Evolutionary conservation across 2,113 vertebrate genomes (phyloP), one percentile per base, ranked within the genome.

Genomic region (Beaufortia kweichowensis): DNA sequence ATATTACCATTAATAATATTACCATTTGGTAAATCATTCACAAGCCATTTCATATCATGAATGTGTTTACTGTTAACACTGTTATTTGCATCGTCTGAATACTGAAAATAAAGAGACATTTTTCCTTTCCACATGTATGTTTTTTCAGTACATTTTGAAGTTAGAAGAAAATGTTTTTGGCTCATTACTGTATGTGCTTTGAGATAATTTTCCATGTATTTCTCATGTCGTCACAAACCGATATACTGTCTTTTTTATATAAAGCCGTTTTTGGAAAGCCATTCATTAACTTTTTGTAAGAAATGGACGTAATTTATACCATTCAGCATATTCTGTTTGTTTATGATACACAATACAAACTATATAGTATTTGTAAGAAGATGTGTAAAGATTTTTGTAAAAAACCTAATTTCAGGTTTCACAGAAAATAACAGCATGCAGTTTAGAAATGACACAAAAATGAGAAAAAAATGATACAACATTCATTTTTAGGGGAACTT

Each of bases 1-100:
- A 59, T 71, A 41, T 71, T 71, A 56, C 41, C 33, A 71, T 50
- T 12, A n/a, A n/a, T n/a, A n/a, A n/a, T n/a, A n/a, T n/a, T n/a
- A 56, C 41, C 33, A 71, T 50, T 12, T 41, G 9, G 10, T 53
- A 71, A 19, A 10, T 59, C 15, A 55, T 59, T 24, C 69, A 71
- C 69, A 59, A 41, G 23, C 69, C 53, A 71, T 71, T 59, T 59
- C 33, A 39, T 71, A 71, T 71, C 31, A 71, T 28, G 15, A 59
- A 57, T 71, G 19, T 53, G 69, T 41, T 71, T 71, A 26, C 69
- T 59, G 53, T 41, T 53, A 21, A 53, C 48, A 53, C 48, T 21
- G 48, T 53, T 21, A 53, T 53, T 71, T n/a, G n/a, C 28, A 69
- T 29, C 53, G 65, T 31, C 19, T 68, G 46, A 31, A 31, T 53